Conservation (phyloP, 2,113 vertebrate genomes). For the Psilopogon haemacephalus region DNA sequence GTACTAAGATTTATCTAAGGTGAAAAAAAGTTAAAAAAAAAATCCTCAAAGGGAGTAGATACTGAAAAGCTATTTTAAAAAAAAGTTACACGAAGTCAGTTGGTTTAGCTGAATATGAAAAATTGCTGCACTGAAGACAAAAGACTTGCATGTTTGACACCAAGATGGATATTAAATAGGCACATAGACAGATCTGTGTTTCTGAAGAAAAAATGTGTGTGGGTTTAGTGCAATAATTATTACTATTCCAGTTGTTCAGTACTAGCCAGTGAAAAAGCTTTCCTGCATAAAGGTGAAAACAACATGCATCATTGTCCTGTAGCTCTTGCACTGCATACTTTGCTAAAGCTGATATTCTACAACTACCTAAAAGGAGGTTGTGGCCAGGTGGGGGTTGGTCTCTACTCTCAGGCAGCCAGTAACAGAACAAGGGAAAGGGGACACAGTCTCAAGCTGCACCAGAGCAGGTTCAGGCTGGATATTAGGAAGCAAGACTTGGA, state of each 20-base stretch:
- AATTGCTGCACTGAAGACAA: background rate
- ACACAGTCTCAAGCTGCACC: too few relatives aligned
- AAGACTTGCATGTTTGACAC: background rate
- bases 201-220: background rate
- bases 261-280: background rate
- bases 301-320: background rate
- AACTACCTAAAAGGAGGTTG: too few relatives aligned
- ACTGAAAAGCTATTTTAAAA: background rate
- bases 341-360: background rate
- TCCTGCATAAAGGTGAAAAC: background rate
- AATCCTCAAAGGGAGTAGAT: background rate
- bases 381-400: too few relatives aligned
- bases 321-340: background rate
- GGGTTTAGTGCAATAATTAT: background rate
- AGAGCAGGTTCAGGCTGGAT: too few relatives aligned
- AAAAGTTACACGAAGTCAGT: background rate
- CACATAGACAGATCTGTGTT: background rate
- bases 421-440: too few relatives aligned
- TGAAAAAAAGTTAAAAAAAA: background rate
- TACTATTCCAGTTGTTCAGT: background rate
- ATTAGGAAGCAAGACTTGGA: too few relatives aligned
- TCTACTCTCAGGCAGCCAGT: too few relatives aligned
- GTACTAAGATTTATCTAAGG: background rate
- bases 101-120: background rate
- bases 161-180: background rate